Base-by-base conservation (phyloP, 2,797 vertebrate genomes). In the Pteronotus mesoamericanus region DNA sequence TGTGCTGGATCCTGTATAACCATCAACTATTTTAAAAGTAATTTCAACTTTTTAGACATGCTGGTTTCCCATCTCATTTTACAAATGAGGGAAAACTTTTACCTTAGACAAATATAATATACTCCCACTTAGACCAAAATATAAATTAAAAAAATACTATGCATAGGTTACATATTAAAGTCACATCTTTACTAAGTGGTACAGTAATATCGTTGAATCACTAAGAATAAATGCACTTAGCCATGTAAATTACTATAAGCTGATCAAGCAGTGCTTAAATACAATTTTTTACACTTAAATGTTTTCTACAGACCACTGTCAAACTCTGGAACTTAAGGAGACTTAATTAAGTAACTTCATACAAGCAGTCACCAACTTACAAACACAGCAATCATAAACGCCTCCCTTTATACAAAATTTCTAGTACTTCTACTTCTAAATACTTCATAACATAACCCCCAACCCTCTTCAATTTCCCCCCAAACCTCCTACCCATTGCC, bases 401-500 rank as follows among this genome's bases (percentile, higher is more conserved):
- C 4, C 39, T 93, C 55, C 42, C 26, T 87, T 39, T 75, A 77
- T 15, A 87, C 32, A 94, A 64, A 95, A 34, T 84, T 80, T 78
- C 39, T 42, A 77, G 42, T 59, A 89, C 48, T 86, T 95, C 94
- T 59, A 77, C 74, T 55, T 93, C 64, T 78, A 46, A 66, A 39
- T 83, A 95, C 42, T 51, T 94, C 21, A 94, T 18, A 90, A 95
- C 9, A 87, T 80, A 82, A 93, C 94, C 96, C 96, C 96, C 97
- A 97, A 91, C 97, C 97, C 97, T 96, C 96, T 69, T 93, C 12
- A 86, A 46, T 84, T 87, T 92, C 79, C 48, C 94, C 93, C 84
- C 51, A 66, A 97, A 92, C 91, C 96, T 97, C 97, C 97, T 98
- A 98, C 96, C 97, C 97, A 97, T 96, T 96, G 97, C 86, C 96